Percentiles rank a stretch among this genome's conserved stretches.
Evolutionary conservation across 2,888 invertebrate species (phyloP).

Genomic region (Sacculina carcini): DNA sequence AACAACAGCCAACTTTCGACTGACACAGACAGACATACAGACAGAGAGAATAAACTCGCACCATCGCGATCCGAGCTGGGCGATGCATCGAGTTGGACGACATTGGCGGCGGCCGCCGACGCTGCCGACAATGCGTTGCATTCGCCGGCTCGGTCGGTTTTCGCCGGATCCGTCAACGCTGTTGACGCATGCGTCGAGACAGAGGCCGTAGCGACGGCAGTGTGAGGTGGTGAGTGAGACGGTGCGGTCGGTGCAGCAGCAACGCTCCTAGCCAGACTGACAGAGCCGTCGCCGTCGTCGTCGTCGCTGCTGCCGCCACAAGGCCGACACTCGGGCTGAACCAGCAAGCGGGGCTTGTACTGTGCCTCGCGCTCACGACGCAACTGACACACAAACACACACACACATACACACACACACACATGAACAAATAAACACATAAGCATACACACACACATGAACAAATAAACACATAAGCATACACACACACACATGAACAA

Average conservation of each 20-base stretch:
- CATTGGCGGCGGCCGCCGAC: not conserved
- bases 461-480: too few relatives aligned
- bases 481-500: too few relatives aligned
- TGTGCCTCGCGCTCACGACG: constrained; percentile 50
- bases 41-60: not conserved
- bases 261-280: too few relatives aligned
- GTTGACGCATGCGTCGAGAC: not conserved
- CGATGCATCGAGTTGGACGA: not conserved
- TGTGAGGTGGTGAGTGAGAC: not conserved
- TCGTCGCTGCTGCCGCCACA: not conserved
- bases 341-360: constrained; percentile 54
- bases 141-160: not conserved
- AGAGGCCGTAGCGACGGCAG: constrained; percentile 4
- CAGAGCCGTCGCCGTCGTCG: too few relatives aligned
- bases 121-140: not conserved
- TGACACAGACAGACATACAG: not conserved
- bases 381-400: too few relatives aligned
- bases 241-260: not conserved
- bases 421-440: too few relatives aligned
- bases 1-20: not conserved
- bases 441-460: too few relatives aligned
- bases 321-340: constrained; percentile 10
- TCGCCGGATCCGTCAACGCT: not conserved
- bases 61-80: too few relatives aligned
- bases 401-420: too few relatives aligned